phyloP scores from a whole-genome alignment of 2,113 vertebrate genomes.

The Pteropus alecto region DNA sequence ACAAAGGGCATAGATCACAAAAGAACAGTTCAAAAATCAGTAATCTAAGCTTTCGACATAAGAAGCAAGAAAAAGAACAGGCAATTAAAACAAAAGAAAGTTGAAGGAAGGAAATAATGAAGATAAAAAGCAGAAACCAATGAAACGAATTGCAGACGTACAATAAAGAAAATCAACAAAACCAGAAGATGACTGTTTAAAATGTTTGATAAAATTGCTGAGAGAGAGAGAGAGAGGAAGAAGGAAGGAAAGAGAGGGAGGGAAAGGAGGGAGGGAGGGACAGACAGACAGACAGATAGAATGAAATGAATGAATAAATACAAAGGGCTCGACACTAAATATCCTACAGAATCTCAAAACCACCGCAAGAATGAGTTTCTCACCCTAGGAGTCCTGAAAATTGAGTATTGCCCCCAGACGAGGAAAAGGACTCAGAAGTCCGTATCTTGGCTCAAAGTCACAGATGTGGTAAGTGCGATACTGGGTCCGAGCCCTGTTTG shows the following conservation, averaged over 20 bases:
- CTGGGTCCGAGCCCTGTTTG: accelerated
- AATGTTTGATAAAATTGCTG: background rate
- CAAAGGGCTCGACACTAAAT: background rate
- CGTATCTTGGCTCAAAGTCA: background rate
- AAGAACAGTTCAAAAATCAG: background rate
- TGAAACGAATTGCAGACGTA: background rate
- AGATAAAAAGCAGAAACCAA: background rate
- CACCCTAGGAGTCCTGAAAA: background rate
- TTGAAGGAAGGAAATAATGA: background rate
- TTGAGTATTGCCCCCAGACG: accelerated
- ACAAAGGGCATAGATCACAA: background rate
- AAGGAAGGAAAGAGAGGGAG: too few species aligned
- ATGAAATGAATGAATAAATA: background rate
- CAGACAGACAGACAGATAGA: too few species aligned
- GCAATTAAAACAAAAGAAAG: background rate
- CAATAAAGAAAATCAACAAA: background rate
- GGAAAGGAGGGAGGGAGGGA: background rate
- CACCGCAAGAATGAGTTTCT: accelerated
- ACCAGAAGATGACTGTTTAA: background rate
- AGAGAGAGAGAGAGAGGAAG: too few species aligned
- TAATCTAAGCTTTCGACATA: background rate
- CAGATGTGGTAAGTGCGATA: background rate
- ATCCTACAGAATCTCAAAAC: accelerated
- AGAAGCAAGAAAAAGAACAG: background rate
- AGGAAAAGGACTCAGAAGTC: background rate